These are phyloP conservation scores for Ctenoplectra terminalis DNA, from an alignment of 1,140 invertebrate genomes.

Conservation along the genomic window DNA sequence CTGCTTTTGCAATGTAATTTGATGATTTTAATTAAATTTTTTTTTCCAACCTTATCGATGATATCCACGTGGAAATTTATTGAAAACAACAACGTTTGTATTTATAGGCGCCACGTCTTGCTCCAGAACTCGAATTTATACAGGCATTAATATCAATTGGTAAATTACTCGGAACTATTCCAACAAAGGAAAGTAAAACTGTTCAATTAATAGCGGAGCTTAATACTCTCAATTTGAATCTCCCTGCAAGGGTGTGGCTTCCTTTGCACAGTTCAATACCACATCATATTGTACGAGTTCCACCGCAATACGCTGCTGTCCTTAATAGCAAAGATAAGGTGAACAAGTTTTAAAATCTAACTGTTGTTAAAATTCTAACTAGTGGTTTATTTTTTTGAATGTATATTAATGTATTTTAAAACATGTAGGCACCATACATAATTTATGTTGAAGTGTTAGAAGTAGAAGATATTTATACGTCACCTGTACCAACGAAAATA, in stretches of 20 bases:
- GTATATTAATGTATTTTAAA: conserved; percentile 27
- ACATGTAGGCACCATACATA: conserved; percentile 95
- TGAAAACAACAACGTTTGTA: conserved; percentile 16
- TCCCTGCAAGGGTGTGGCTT: conserved; percentile 98
- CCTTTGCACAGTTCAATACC: conserved; percentile 89
- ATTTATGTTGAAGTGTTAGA: conserved; percentile 98
- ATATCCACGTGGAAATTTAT: background rate
- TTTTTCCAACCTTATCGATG: background rate
- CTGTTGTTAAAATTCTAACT: no score
- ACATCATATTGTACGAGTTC: conserved; percentile 95
- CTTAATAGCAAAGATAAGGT: conserved; percentile 99
- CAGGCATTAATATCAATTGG: conserved; percentile 95
- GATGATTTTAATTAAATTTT: conserved; percentile 22
- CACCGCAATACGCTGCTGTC: conserved; percentile 97
- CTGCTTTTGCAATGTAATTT: conserved; percentile 89
- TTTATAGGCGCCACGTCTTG: conserved; percentile 89
- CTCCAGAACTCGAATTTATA: conserved; percentile 94
- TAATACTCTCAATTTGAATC: conserved; percentile 96
- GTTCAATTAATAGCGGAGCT: conserved; percentile 95
- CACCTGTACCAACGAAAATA: conserved; percentile 90
- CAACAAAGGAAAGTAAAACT: conserved; percentile 97
- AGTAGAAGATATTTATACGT: conserved; percentile 93
- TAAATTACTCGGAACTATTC: conserved; percentile 93
- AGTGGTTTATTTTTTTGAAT: no score
- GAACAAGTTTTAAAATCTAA: background rate